A percentile compares a stretch with the other conserved stretches of the same genome.
Conservation (phyloP, 2,113 vertebrate species). For the Globicephala melas region DNA sequence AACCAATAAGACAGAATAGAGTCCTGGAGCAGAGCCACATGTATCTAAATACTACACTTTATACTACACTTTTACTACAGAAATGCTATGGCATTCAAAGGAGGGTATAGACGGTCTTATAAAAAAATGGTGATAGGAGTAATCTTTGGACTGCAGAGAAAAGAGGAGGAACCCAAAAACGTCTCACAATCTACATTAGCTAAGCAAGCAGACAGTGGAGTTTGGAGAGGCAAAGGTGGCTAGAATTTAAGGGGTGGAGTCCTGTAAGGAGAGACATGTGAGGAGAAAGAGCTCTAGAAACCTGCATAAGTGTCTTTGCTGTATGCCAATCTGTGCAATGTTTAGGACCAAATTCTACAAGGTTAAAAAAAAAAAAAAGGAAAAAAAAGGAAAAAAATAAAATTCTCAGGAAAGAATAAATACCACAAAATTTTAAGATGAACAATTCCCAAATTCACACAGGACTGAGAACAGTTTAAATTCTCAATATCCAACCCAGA, state of each 20-base stretch:
- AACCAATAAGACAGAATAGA: not conserved
- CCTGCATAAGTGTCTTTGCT: not conserved
- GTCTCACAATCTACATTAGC: not conserved
- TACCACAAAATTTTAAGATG: not conserved
- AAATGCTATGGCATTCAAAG: not conserved
- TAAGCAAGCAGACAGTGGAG: not conserved
- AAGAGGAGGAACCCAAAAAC: not conserved
- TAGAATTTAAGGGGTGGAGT: not conserved
- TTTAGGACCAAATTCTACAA: not conserved
- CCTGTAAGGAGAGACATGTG: not conserved
- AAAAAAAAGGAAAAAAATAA: not conserved
- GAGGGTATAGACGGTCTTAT: not conserved
- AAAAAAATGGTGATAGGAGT: not conserved
- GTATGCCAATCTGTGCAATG: not conserved
- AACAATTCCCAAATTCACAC: not conserved
- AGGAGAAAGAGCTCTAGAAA: not conserved
- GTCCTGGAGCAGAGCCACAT: not conserved
- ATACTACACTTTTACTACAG: not conserved
- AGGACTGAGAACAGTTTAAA: not conserved
- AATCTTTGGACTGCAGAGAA: not conserved
- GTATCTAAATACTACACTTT: not conserved
- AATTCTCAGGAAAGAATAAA: not conserved
- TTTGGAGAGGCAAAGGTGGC: not conserved
- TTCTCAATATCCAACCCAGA: not conserved
- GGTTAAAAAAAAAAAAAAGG: not conserved